phyloP scores from a whole-genome alignment of 1,140 invertebrate species.

The Coptotermes formosanus region DNA sequence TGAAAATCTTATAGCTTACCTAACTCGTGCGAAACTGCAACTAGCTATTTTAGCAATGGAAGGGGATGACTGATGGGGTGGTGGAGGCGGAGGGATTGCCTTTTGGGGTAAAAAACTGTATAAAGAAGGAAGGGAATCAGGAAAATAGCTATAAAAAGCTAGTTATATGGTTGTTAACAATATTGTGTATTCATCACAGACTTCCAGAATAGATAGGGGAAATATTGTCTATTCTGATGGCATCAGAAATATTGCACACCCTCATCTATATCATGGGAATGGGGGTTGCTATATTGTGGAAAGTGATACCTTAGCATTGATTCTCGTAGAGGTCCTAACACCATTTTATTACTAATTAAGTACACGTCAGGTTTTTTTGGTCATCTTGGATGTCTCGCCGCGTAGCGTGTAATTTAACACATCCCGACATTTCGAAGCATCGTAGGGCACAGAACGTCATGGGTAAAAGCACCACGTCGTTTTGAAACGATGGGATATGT shows the following conservation, averaged over 20 bases:
- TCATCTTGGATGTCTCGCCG: neutral
- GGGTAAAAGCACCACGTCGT: too few species aligned
- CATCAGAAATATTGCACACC: neutral
- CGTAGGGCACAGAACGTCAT: too few species aligned
- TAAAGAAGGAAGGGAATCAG: conserved; percentile 10
- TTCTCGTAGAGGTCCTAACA: neutral
- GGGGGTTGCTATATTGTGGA: neutral
- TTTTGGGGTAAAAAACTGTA: conserved; percentile 11
- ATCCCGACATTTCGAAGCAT: too few species aligned
- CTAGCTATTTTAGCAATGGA: conserved; percentile 16
- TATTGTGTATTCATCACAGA: conserved; percentile 13
- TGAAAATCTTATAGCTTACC: neutral
- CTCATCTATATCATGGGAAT: neutral
- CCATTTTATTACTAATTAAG: neutral
- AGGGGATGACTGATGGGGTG: neutral
- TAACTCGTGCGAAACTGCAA: neutral
- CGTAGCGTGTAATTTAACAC: too few species aligned
- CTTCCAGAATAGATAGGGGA: neutral
- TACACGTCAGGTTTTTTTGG: neutral
- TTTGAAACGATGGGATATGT: too few species aligned
- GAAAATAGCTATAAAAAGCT: neutral
- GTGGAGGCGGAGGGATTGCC: neutral
- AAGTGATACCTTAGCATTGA: neutral
- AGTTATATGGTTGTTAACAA: conserved; percentile 19
- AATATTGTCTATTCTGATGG: neutral